Percentiles rank a stretch among this genome's conserved stretches.
Evolutionary conservation across 2,113 vertebrate species (phyloP).

Genomic region (Paradoxurus hermaphroditus): DNA sequence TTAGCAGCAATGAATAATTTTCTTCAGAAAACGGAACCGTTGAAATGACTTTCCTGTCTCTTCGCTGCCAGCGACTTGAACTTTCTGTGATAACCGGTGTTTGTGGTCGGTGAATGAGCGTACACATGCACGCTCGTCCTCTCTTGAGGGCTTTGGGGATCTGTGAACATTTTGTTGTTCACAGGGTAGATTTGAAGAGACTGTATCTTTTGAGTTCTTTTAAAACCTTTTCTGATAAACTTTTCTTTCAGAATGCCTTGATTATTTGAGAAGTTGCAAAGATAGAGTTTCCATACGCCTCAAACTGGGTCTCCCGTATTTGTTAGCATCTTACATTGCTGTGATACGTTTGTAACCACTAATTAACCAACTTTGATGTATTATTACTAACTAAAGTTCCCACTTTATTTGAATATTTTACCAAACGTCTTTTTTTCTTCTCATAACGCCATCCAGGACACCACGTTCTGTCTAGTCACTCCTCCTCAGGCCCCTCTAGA

Average conservation of each 20-base stretch:
- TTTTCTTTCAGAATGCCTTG: neutral
- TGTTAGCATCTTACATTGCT: neutral
- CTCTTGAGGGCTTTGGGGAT: neutral
- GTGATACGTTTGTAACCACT: neutral
- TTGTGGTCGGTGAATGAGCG: neutral
- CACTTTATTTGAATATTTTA: neutral
- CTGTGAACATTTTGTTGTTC: neutral
- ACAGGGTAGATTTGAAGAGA: neutral
- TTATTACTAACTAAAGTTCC: neutral
- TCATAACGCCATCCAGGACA: no score
- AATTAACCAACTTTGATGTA: neutral
- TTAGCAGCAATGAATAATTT: neutral
- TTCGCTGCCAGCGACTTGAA: neutral
- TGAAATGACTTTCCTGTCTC: neutral
- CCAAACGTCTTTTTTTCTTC: neutral
- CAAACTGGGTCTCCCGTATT: neutral
- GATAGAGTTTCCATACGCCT: neutral
- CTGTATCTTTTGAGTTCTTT: neutral
- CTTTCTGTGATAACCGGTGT: neutral
- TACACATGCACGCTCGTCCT: accelerated
- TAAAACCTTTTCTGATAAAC: neutral
- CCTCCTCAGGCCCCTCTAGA: neutral
- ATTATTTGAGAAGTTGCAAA: neutral
- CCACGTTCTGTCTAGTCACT: neutral
- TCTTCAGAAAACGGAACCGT: neutral